These are phyloP conservation scores for Sinocyclocheilus anophthalmus DNA, from an alignment of 2,113 vertebrate species.

Conservation along the genomic window DNA sequence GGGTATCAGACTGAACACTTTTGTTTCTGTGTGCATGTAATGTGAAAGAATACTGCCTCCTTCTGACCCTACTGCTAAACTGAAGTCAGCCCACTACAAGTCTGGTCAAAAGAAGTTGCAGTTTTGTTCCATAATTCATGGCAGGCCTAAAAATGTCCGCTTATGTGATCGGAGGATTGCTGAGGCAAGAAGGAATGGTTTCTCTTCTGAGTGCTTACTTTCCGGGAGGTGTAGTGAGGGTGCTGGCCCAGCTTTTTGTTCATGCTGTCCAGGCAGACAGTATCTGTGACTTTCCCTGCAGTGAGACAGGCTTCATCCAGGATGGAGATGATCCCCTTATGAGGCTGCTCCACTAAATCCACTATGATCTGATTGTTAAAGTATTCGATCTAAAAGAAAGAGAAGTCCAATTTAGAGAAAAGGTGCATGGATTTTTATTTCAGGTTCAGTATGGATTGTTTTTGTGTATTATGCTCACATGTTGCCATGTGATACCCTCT, in stretches of 20 bases:
- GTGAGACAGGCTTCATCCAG: constrained; percentile 89
- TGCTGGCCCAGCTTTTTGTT: constrained; percentile 84
- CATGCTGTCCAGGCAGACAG: constrained; percentile 87
- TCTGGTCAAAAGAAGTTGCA: background rate
- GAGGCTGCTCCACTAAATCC: constrained; percentile 88
- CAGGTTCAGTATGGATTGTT: background rate
- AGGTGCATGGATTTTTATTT: background rate
- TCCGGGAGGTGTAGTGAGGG: constrained; percentile 89
- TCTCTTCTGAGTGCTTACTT: constrained; percentile 74
- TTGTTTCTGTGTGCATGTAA: background rate
- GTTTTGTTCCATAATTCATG: background rate
- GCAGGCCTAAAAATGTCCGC: background rate
- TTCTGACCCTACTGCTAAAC: constrained; percentile 52
- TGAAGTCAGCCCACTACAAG: too few species aligned
- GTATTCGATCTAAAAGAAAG: constrained; percentile 82
- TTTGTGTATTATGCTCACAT: constrained; percentile 70
- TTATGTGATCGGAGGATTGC: background rate
- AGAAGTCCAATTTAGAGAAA: background rate
- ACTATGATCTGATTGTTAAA: constrained; percentile 93
- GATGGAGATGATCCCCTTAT: constrained; percentile 87
- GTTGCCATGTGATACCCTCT: constrained; percentile 89
- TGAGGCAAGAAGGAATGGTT: background rate
- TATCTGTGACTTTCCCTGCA: constrained; percentile 84
- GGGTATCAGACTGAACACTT: background rate
- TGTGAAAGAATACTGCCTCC: constrained; percentile 58